Evolutionary conservation across 2,797 vertebrate genomes (phyloP).

Genomic region (Limosa lapponica): DNA sequence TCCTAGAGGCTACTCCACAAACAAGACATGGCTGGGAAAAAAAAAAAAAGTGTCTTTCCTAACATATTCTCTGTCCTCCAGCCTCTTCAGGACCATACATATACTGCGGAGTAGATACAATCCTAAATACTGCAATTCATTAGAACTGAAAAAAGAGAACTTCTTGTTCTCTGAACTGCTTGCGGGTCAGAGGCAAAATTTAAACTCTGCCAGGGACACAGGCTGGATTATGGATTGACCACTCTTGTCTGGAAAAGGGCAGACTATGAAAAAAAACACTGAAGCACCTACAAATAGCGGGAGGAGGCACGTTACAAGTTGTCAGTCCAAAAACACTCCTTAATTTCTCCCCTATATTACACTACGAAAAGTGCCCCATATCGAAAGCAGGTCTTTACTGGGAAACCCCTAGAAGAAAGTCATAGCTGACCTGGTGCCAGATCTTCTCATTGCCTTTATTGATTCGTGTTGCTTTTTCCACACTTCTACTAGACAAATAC

Average conservation of each 20-base stretch:
- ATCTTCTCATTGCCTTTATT: background rate
- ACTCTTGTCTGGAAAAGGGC: background rate
- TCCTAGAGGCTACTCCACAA: background rate
- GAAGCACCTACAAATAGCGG: background rate
- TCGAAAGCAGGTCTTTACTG: background rate
- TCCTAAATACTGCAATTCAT: background rate
- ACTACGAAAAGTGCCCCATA: background rate
- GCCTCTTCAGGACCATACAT: background rate
- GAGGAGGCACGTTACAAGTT: background rate
- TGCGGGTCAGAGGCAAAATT: background rate
- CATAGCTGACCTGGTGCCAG: background rate
- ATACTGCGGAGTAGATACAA: background rate
- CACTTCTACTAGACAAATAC: rapidly evolving
- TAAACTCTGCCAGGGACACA: background rate
- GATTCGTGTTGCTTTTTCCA: background rate
- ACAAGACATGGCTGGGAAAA: background rate
- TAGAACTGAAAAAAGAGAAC: background rate
- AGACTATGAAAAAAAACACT: background rate
- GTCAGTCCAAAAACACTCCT: background rate
- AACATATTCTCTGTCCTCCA: background rate
- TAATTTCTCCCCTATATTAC: background rate
- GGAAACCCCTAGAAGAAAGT: background rate
- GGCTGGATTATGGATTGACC: background rate
- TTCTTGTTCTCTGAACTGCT: background rate
- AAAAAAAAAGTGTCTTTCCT: background rate